Evolutionary conservation across 2,888 invertebrate genomes (phyloP), one percentile per base, ranked within the genome.

Genomic region (Spisula solida): DNA sequence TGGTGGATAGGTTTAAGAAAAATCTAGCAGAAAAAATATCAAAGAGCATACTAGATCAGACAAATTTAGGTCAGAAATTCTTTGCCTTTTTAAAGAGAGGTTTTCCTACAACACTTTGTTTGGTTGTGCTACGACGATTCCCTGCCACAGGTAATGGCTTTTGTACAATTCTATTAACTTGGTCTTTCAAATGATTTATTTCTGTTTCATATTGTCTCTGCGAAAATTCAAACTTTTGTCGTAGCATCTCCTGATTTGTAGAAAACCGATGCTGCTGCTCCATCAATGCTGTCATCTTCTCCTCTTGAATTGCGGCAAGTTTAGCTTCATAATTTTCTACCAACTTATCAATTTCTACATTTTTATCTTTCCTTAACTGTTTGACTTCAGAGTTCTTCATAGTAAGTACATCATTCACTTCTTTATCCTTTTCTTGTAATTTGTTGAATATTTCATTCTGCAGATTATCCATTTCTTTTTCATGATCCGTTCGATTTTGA

Each of bases 191-290:
- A 20, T 48, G n/a, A 31, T 78, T 88, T 18, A 88, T 89, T 66
- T 93, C 92, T 29, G 55, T 81, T 20, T 93, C 94, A 89, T 94
- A 90, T 86, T 93, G 93, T 34, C 80, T 88, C 82, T 93, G 93
- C 78, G 93, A 82, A 84, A 93, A 91, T 55, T 92, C 93, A 78
- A 94, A 87, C 82, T 93, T 94, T 86, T 92, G 89, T 86, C 94
- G 82, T 81, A 90, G 92, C 31, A 94, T 93, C 79, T 94, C 94
- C 79, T 93, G 93, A 81, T 93, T 92, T 18, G 90, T 87, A 18
- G 92, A 88, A 20, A 88, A 89, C 14, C 83, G 18, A 34, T 86
- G 91, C 55, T 90, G 89, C 47, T 90, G 90, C 20, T 87, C 82
- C 66, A 84, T 56, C 47, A 90, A 47, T 34, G 89, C 81, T 31